These are phyloP conservation scores for Ophonus ardosiacus DNA, from an alignment of 2,888 invertebrate genomes.

Conservation along the genomic window DNA sequence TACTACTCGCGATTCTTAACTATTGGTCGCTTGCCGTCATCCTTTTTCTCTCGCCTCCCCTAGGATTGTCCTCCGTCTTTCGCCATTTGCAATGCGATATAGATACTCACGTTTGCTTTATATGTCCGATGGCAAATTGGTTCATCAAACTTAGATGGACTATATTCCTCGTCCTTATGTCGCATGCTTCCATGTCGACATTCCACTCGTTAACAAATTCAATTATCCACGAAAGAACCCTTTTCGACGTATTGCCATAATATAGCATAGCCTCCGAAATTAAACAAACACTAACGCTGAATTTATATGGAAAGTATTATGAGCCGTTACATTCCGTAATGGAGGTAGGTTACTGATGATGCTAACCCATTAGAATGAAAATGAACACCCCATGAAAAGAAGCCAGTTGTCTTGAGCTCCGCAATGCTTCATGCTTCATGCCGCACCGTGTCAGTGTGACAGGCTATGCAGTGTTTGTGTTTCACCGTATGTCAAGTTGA, in stretches of 20 bases:
- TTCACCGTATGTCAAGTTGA: conserved; percentile 65
- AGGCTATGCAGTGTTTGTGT: conserved; percentile 53
- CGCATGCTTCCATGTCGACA: not conserved
- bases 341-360: not conserved
- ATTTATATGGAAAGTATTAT: conserved; percentile 25
- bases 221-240: conserved; percentile 14
- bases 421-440: not conserved
- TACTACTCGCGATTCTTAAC: conserved; percentile 35
- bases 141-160: conserved; percentile 18
- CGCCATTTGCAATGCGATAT: conserved; percentile 50
- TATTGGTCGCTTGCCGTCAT: conserved; percentile 7
- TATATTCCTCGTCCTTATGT: conserved; percentile 4
- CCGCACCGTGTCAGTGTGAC: conserved; percentile 27
- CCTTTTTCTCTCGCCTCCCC: conserved; percentile 23
- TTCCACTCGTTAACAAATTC: conserved; percentile 11
- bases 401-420: not conserved
- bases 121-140: conserved; percentile 49
- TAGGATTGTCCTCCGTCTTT: conserved; percentile 17
- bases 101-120: conserved; percentile 36
- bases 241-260: conserved; percentile 18
- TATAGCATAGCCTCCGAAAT: not conserved
- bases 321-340: not conserved
- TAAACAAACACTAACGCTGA: conserved; percentile 16
- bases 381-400: not conserved
- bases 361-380: not conserved